Percentiles rank a stretch among this genome's conserved stretches.
Evolutionary conservation across 2,113 vertebrate genomes (phyloP).

Genomic region (Condylura cristata): DNA sequence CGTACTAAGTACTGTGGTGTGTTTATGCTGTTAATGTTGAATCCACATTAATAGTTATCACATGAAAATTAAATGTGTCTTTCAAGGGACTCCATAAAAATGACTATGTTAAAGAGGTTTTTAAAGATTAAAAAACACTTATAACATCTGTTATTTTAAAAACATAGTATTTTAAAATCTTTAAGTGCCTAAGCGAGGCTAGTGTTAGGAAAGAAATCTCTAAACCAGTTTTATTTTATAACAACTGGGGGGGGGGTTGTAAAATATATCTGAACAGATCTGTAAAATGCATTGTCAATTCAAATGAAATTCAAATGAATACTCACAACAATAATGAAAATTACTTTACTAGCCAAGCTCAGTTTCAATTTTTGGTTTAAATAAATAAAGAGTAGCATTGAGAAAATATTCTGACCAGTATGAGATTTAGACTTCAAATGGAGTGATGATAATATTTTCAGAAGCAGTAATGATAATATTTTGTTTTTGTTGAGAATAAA

Average conservation of each 20-base stretch:
- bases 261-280: not conserved
- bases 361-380: not conserved
- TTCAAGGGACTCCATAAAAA: slow-evolving; percentile 6
- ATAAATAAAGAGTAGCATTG: not conserved
- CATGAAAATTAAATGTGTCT: not conserved
- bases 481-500: not conserved
- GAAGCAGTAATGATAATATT: not conserved
- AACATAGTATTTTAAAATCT: not conserved
- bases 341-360: not conserved
- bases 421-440: not conserved
- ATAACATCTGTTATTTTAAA: slow-evolving; percentile 13
- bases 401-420: not conserved
- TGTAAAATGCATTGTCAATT: not conserved
- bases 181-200: not conserved
- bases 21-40: not conserved
- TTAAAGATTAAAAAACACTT: slow-evolving; percentile 13
- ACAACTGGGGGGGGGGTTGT: not conserved
- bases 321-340: not conserved
- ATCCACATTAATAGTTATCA: not conserved
- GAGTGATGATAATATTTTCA: not conserved
- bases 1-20: not conserved
- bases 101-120: not conserved
- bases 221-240: not conserved
- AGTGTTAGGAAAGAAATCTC: not conserved
- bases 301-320: not conserved